Percentiles rank a stretch among this genome's conserved stretches.
These are phyloP conservation scores for Heptranchias perlo DNA, from an alignment of 2,113 vertebrate genomes.

Conservation along the genomic window DNA sequence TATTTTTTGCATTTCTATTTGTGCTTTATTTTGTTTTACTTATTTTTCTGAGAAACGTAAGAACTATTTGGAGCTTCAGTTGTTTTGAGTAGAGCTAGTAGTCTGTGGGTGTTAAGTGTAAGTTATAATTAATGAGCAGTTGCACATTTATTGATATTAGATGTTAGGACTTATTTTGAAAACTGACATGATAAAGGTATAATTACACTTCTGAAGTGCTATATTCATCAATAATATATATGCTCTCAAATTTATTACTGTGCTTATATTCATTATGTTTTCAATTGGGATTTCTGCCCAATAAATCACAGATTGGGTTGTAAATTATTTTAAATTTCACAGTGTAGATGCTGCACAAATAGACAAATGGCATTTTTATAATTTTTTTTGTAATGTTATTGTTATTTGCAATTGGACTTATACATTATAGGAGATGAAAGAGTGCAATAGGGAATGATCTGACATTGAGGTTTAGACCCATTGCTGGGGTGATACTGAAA, in stretches of 20 bases:
- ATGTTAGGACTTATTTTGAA: not conserved
- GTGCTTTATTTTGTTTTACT: not conserved
- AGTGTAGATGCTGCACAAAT: too few relatives aligned
- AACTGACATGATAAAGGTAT: not conserved
- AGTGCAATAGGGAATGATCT: not conserved
- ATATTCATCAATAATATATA: conserved; percentile 27
- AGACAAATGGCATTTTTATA: not conserved
- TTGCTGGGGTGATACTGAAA: not conserved
- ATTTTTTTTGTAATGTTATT: not conserved
- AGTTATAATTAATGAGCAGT: conserved; percentile 13
- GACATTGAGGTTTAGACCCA: not conserved
- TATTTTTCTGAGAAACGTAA: not conserved
- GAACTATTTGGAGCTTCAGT: not conserved
- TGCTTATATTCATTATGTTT: conserved; percentile 13
- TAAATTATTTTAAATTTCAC: not conserved
- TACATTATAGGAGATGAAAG: not conserved
- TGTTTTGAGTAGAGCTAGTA: not conserved
- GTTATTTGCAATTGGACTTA: not conserved
- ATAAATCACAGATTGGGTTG: not conserved
- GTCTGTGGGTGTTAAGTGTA: not conserved
- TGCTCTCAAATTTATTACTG: not conserved
- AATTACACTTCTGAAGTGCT: not conserved
- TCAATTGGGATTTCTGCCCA: conserved; percentile 1
- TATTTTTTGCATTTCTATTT: not conserved
- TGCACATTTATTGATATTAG: conserved; percentile 22